Evolutionary conservation across 1,140 invertebrate genomes (phyloP).

Genomic region (Euwallacea fornicatus): DNA sequence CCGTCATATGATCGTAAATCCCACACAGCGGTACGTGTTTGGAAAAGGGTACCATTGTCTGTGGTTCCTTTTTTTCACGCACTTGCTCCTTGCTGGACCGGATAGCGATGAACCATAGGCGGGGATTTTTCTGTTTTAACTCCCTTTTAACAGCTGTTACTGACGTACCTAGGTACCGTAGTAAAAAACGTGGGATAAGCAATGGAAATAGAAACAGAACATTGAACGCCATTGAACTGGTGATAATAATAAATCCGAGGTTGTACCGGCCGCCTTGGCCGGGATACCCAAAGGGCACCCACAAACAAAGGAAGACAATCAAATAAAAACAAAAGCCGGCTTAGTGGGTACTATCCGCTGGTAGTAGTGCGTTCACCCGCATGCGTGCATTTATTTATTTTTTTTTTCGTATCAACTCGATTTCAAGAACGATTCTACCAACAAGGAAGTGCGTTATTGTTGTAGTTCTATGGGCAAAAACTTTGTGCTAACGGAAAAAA

Average conservation of each 20-base stretch:
- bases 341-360: conserved; percentile 19
- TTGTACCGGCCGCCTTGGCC: conserved; percentile 13
- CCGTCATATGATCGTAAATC: conserved; percentile 32
- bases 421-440: conserved; percentile 25
- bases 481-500: background rate
- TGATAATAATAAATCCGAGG: conserved; percentile 4
- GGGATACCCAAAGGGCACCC: conserved; percentile 22
- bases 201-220: background rate
- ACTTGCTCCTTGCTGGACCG: conserved; percentile 6
- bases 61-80: conserved; percentile 29
- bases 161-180: background rate
- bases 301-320: conserved; percentile 24
- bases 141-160: background rate
- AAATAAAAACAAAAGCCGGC: conserved; percentile 23
- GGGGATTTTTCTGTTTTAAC: background rate
- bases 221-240: background rate
- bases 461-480: background rate
- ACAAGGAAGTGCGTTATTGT: background rate
- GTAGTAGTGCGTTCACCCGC: conserved; percentile 27
- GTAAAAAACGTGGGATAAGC: too few relatives aligned
- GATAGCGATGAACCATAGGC: background rate
- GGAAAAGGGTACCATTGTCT: conserved; percentile 33
- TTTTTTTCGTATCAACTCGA: conserved; percentile 12
- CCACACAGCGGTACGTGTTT: conserved; percentile 21
- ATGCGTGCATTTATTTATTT: conserved; percentile 29